Base-by-base conservation (phyloP, 2,113 vertebrate species). In the Tragelaphus buxtoni region DNA sequence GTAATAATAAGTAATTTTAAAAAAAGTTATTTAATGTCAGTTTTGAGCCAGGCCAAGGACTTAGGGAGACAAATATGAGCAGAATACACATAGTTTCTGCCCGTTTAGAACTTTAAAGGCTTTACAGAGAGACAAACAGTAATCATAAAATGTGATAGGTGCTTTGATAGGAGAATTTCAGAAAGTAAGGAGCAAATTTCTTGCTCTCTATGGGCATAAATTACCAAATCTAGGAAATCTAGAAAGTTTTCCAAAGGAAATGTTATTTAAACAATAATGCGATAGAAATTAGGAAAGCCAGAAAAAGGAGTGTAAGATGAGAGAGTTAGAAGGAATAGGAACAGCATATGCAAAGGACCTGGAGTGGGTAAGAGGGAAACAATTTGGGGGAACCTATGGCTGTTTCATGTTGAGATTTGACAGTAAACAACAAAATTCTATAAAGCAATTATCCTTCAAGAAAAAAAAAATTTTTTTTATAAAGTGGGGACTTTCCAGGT, bases 11-110 rank as follows among this genome's bases (percentile, higher is more conserved):
- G 5, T 81, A 26, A 72, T 74, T 95, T 72, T 3, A 2, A 9
- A 94, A 77, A 85, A 90, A 61, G 72, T 47, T 72, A 35, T 32
- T 74, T 12, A 45, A 9, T 74, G 28, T 88, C 42, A 61, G 4
- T 61, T 88, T 90, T 94, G 94, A 96, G 42, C 32, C 69, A 92
- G 51, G 35, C 55, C 35, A 9, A 93, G 76, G 45, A 91, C n/a
- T 49, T 45, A 84, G 30, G 53, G 53, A 93, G 56, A 72, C 26
- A 76, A 56, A 20, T 61, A 5, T 95, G 97, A 95, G 26, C n/a
- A 82, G 89, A 32, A 55, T 32, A 86, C 9, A 7, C 9, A 60
- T 35, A 88, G 26, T 65, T 96, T 91, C 58, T 89, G 18, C 45
- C 49, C 17, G 74, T 92, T 96, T 81, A 49, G 77, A 92, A 60